Evolutionary conservation across 2,797 vertebrate species (phyloP), one percentile per base, ranked within the genome.

Genomic region (Girardinus metallicus): DNA sequence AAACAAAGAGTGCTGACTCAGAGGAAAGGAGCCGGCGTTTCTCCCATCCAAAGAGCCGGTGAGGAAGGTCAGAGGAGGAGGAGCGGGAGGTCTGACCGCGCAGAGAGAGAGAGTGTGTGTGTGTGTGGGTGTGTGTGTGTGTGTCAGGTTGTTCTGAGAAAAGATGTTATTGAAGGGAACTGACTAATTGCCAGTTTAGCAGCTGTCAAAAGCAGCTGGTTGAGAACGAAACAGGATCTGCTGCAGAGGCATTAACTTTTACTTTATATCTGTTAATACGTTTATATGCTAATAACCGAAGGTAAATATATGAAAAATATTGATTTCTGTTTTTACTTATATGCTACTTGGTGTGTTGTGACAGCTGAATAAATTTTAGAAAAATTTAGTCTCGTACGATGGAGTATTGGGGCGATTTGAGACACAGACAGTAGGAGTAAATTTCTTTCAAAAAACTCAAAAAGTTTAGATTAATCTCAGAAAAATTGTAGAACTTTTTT

Each of bases 1-100:
- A 85, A 86, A 79, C 68, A 73, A 73, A 81, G 83, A 89, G 73
- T 91, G 93, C 93, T 93, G 93, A 95, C 80, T 90, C 85, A 78
- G 78, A 81, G 80, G 79, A 91, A 94, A 90, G 82, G 72, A 91
- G 88, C 88, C 77, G 80, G 85, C 84, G 60, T 18, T 64, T 86
- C 90, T 89, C 85, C 91, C 83, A 91, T 91, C 85, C 55, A 21
- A 84, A 85, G 86, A 86, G 76, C n/a, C 70, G 62, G 53, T 62
- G 83, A 86, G 88, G 90, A 91, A 91, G 91, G 91, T 93, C 91
- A 89, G 78, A 82, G 68, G 77, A 86, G 64, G 68, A 85, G 83
- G 80, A 84, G 87, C 39, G 75, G 80, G 64, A 81, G 75, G 77
- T 34, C 12, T 76, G 55, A 73, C 72, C 44, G 26, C 41, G 44